Evolutionary conservation across 2,113 vertebrate genomes (phyloP).

Genomic region (Actinemys pallida): DNA sequence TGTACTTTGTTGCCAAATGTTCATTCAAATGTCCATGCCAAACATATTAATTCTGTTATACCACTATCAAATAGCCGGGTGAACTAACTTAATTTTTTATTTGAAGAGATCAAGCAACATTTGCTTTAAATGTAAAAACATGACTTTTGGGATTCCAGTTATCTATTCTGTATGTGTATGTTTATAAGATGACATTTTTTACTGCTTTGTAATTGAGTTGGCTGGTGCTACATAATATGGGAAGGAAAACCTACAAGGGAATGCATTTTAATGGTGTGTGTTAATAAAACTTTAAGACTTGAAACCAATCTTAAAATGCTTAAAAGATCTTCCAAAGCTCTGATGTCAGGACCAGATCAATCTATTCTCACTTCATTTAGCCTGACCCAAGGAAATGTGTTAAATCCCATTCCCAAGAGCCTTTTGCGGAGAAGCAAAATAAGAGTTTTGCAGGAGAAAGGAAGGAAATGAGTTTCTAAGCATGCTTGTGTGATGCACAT

Average conservation of each 20-base stretch:
- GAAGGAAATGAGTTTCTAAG: background rate
- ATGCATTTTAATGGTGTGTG: background rate
- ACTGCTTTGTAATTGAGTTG: background rate
- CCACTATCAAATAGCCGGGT: accelerated
- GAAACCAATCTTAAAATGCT: background rate
- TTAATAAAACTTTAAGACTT: background rate
- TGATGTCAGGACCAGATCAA: background rate
- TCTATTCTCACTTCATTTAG: background rate
- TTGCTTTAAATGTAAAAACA: background rate
- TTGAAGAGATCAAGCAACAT: background rate
- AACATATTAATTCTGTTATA: background rate
- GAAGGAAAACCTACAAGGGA: background rate
- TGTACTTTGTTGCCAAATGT: background rate
- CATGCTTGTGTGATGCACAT: background rate
- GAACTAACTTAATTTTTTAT: background rate
- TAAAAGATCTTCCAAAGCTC: background rate
- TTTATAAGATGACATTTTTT: background rate
- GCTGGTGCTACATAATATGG: background rate
- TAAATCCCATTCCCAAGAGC: background rate
- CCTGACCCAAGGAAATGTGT: background rate
- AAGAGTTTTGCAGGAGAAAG: background rate
- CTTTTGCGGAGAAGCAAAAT: background rate
- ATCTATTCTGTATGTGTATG: background rate
- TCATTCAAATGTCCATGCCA: background rate
- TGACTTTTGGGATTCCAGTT: background rate